A percentile compares a stretch with the other conserved stretches of the same genome.
Evolutionary conservation across 2,888 invertebrate species (phyloP).

Genomic region (Harpalus rubripes): DNA sequence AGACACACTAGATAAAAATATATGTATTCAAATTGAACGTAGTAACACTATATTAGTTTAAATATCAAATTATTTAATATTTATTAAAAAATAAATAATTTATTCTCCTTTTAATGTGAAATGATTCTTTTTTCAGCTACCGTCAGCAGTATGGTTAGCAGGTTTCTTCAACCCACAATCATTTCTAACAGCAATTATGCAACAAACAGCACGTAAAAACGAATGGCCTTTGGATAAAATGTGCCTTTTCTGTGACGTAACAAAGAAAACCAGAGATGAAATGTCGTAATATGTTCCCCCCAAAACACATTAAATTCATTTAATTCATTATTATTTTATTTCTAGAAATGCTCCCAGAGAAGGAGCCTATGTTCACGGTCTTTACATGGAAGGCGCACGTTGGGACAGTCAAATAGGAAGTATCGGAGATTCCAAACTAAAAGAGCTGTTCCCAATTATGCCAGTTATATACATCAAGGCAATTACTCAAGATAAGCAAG

Average conservation of each 20-base stretch:
- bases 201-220: conserved; percentile 96
- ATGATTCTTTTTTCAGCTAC: conserved; percentile 84
- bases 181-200: conserved; percentile 98
- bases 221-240: conserved; percentile 98
- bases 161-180: conserved; percentile 99
- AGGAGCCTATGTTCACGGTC: conserved; percentile 93
- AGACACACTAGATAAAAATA: too few relatives aligned
- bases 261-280: conserved; percentile 92
- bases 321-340: conserved; percentile 6
- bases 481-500: conserved; percentile 93
- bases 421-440: conserved; percentile 90
- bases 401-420: conserved; percentile 91
- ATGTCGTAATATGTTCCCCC: conserved; percentile 80
- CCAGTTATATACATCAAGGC: conserved; percentile 94
- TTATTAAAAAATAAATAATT: too few relatives aligned
- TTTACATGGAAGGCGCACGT: conserved; percentile 96
- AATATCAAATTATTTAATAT: too few relatives aligned
- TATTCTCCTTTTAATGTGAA: too few relatives aligned
- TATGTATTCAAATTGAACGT: too few relatives aligned
- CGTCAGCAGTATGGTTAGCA: conserved; percentile 93
- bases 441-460: conserved; percentile 94
- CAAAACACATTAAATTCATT: not conserved
- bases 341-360: conserved; percentile 89
- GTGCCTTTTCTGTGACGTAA: conserved; percentile 96
- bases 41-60: too few relatives aligned